Conservation (phyloP, 2,797 vertebrate species). For the Phrynocephalus vlangalii region DNA sequence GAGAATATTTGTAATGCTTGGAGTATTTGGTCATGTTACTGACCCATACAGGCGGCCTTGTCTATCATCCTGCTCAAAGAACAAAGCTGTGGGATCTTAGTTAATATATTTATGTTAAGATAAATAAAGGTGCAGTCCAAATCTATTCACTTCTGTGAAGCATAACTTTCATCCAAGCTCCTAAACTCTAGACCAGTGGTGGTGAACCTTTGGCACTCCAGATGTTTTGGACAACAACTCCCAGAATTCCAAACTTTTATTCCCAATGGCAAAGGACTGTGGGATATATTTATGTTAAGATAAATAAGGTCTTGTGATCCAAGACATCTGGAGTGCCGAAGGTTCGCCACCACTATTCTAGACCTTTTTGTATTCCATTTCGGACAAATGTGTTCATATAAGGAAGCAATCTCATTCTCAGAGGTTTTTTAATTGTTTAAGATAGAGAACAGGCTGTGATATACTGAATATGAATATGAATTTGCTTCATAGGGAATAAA, state of each 20-base stretch:
- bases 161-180: not conserved
- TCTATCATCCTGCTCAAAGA: not conserved
- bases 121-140: not conserved
- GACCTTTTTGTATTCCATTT: not conserved
- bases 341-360: too few relatives aligned
- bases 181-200: not conserved
- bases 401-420: not conserved
- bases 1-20: not conserved
- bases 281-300: too few relatives aligned
- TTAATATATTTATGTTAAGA: not conserved
- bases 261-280: too few relatives aligned
- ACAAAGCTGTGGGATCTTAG: not conserved
- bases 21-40: not conserved
- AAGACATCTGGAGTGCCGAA: too few relatives aligned
- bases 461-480: not conserved
- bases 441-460: not conserved
- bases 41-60: not conserved
- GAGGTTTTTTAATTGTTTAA: not conserved
- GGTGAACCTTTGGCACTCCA: too few relatives aligned
- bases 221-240: too few relatives aligned
- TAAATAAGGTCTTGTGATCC: too few relatives aligned
- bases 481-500: not conserved
- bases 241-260: too few relatives aligned
- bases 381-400: not conserved
- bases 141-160: not conserved